Base-by-base conservation (phyloP, 2,888 invertebrate species). In the Drosophila subsilvestris region DNA sequence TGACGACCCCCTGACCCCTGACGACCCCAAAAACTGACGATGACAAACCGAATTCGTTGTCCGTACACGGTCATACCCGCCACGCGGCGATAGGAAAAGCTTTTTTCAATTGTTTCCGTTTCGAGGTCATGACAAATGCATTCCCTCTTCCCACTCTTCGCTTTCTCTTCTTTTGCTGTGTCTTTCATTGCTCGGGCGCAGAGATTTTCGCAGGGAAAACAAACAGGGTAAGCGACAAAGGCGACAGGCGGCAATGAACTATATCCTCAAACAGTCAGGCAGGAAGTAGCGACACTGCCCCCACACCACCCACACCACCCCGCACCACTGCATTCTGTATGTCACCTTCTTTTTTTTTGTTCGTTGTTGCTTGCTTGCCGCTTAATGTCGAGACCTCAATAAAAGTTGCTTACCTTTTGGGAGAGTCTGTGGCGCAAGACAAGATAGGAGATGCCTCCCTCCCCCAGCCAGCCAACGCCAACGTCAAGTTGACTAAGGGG, bases 121-220 rank as follows among this genome's bases (percentile, higher is more conserved):
- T 85, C 87, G 85, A 79, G 85, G 85, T 85, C 88, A 85, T 84
- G 88, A 88, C 85, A 84, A 88, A 88, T 85, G 88, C 87, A 88
- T 84, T 84, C 87, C 74, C 78, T 86, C 4, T 42, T 6, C 22
- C 6, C 6, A 6, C 25, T 25, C 22, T 3, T 47, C 14, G 14
- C 10, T 27, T n/a, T 58, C 4, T 48, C 43, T 50, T 57, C 55
- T 57, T 49, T 69, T 18, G 57, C 27, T 55, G 47, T 45, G 22
- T 53, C 45, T 74, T 56, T 37, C 37, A 66, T 67, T 43, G 43
- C 17, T 12, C 12, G 51, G 54, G 27, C 53, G 50, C 61, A 60
- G 47, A 67, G 74, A 76, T 79, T 84, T 87, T 65, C n/a, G 62
- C 51, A 68, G 65, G 82, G 85, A 85, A 82, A 37, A 14, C 37